Evolutionary conservation across 2,113 vertebrate genomes (phyloP), one percentile per base, ranked within the genome.

Genomic region (Procavia capensis): DNA sequence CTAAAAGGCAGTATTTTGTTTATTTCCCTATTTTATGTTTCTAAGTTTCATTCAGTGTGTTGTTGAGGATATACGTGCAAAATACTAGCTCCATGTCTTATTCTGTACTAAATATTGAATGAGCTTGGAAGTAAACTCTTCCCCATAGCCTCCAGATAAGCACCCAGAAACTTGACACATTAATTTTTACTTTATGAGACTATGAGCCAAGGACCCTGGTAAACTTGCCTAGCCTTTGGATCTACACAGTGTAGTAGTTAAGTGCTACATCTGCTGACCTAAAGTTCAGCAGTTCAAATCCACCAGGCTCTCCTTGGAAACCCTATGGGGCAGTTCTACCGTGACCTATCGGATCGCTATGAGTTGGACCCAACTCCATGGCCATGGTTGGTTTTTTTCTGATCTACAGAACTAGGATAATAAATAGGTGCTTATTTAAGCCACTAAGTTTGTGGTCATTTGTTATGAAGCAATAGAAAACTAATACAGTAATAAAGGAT

Each of bases 51-150:
- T 57, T 94, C 78, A 88, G 24, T 95, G 3, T 57, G 50, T 57
- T 95, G n/a, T 50, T 90, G 36, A 91, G 31, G 36, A 16, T 80
- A 81, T 81, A 50, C 31, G 81, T 39, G 29, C 36, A 96, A 92
- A 84, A 88, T 92, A 72, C 64, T 11, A 63, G 43, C 76, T 92
- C 41, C 87, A 16, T 64, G 68, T 79, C 89, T 93, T 93, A 90
- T 47, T 88, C 61, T 91, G 89, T 93, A 31, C 66, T 96, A 89
- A 95, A 89, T 88, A 90, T 63, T 94, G 29, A 96, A 95, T 50
- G 4, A 93, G 25, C 14, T 92, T 79, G 57, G 50, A 94, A 54
- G 22, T 34, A 16, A 41, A 79, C 64, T 88, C 50, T 85, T 59
- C 20, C 57, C 29, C 54, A n/a, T 24, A 74, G n/a, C 54, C 27